Evolutionary conservation across 2,888 invertebrate genomes (phyloP), one percentile per base, ranked within the genome.

Genomic region (Acronicta leporina): DNA sequence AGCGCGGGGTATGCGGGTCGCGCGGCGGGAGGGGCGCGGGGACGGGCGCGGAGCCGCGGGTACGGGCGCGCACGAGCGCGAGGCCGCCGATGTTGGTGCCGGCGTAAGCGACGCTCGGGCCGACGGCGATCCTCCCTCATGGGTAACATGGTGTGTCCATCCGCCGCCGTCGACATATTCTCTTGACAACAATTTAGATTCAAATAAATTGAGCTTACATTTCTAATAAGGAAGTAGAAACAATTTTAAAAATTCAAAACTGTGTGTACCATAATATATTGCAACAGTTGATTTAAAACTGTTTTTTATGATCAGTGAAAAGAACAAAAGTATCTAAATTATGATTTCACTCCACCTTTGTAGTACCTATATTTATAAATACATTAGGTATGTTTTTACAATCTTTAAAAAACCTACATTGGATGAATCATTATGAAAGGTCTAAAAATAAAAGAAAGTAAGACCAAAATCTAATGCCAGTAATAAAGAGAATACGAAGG

Each of bases 131-230:
- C 89, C 87, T 83, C 87, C 74, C 90, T 91, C 91, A 92, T 92
- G 92, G 94, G 93, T 93, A 93, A 92, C 94, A 92, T 82, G 94
- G 94, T 94, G 93, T 94, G 94, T 94, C 88, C 88, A 76, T 87
- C 86, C 79, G 79, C 81, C 85, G 84, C 84, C 88, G 87, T 86
- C 80, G 53, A 72, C 82, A 87, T 89, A 86, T 87, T 90, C 88
- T 90, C 85, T 79, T 76, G 56, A 15, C 49, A 68, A 56, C 43
- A 14, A 51, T 65, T 57, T 44, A 30, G 5, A 11, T 43, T 20
- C 7, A 43, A 42, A 11, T 13, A 5, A 11, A 16, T 16, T 25
- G 6, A 9, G 3, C 30, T 30, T 20, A 20, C 20, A 20, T 3
- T 20, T 20, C 4, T 20, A 20, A 3, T 20, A 20, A 20, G 2